Conservation (phyloP, 1,140 invertebrate genomes). For the Drosophila parabipectinata region DNA sequence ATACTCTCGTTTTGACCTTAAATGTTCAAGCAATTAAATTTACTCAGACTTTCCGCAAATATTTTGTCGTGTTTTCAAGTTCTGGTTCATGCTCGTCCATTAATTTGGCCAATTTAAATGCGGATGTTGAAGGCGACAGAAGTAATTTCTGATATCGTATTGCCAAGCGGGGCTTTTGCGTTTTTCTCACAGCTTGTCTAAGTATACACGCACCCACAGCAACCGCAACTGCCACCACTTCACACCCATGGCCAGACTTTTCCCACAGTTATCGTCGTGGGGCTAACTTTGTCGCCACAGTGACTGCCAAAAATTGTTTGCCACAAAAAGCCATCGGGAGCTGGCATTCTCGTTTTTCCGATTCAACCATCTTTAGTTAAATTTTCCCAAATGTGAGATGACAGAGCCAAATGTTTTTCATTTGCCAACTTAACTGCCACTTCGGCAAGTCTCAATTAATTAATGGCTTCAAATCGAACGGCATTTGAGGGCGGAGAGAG, state of each 20-base stretch:
- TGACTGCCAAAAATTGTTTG: conserved; percentile 10
- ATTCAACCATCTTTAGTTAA: neutral
- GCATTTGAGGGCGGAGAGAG: neutral
- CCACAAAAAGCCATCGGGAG: conserved; percentile 1
- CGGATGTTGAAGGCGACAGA: conserved; percentile 49
- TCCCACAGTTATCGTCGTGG: conserved; percentile 12
- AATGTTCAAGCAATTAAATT: neutral
- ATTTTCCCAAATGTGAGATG: conserved; percentile 52
- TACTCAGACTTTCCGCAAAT: neutral
- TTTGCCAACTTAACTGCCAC: conserved; percentile 6
- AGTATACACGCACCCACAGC: conserved; percentile 49
- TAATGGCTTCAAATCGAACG: neutral
- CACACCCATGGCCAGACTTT: neutral
- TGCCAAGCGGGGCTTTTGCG: neutral
- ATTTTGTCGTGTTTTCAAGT: conserved; percentile 35
- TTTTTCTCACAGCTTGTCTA: conserved; percentile 40
- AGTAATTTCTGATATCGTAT: conserved; percentile 57
- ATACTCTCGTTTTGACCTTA: neutral
- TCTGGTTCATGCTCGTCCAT: conserved; percentile 42
- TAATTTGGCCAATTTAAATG: conserved; percentile 62
- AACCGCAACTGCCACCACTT: conserved; percentile 24
- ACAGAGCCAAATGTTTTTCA: conserved; percentile 25
- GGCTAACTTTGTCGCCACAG: conserved; percentile 11
- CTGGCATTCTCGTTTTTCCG: conserved; percentile 2
- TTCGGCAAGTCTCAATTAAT: conserved; percentile 6